Conservation (phyloP, 2,888 invertebrate genomes). For the Boloria euphrosyne region DNA sequence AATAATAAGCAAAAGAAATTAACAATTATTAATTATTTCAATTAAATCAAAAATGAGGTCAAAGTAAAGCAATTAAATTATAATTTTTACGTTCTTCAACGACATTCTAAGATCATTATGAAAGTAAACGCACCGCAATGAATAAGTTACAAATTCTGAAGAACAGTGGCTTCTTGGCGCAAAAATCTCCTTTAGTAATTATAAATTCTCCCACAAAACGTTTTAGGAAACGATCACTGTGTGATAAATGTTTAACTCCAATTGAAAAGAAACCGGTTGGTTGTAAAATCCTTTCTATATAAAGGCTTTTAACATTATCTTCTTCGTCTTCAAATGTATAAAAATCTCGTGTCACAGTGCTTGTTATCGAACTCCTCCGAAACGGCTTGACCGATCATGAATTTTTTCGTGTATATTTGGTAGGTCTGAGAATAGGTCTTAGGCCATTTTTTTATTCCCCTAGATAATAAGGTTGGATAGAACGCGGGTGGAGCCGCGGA, state of each 20-base stretch:
- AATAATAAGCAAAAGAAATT: background rate
- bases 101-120: background rate
- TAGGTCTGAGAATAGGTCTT: too few species aligned
- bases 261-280: constrained; percentile 56
- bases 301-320: too few species aligned
- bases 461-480: too few species aligned
- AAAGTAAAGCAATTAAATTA: constrained; percentile 4
- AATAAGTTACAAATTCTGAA: constrained; percentile 36
- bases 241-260: constrained; percentile 47
- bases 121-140: constrained; percentile 34
- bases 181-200: constrained; percentile 14
- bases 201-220: constrained; percentile 43
- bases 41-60: constrained; percentile 26
- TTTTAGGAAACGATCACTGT: constrained; percentile 50
- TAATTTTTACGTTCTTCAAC: background rate
- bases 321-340: too few species aligned
- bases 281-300: background rate
- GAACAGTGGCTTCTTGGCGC: constrained; percentile 21
- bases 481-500: too few species aligned
- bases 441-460: too few species aligned
- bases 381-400: too few species aligned
- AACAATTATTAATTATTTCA: constrained; percentile 4
- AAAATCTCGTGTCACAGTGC: too few species aligned
- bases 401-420: too few species aligned
- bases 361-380: too few species aligned